Evolutionary conservation across 2,888 invertebrate species (phyloP).

Genomic region (Antheraea assamensis): DNA sequence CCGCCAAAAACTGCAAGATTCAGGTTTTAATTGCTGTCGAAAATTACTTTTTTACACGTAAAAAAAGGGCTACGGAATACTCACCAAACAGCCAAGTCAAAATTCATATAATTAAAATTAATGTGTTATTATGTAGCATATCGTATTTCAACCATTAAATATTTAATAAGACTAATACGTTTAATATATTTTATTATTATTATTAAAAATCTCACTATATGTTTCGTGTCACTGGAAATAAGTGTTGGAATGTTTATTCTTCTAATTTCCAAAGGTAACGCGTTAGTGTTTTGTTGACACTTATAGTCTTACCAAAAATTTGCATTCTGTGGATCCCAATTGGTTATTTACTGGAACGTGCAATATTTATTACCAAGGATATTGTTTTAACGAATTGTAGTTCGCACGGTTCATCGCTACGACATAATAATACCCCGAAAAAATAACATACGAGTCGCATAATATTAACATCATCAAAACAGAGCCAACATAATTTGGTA

Average conservation of each 20-base stretch:
- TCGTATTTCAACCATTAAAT: slow-evolving; percentile 9
- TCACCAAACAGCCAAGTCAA: not conserved
- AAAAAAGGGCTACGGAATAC: not conserved
- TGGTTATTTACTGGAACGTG: no score
- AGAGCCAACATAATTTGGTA: no score
- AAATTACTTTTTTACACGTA: not conserved
- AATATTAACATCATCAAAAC: no score
- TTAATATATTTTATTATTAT: not conserved
- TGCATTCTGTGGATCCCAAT: no score
- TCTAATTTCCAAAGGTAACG: not conserved
- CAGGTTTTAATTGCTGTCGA: not conserved
- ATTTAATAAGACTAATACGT: not conserved
- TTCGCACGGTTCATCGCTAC: not conserved
- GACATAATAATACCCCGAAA: not conserved
- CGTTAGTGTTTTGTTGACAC: not conserved
- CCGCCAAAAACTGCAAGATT: no score
- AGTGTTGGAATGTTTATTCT: not conserved
- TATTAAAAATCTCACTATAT: slow-evolving; percentile 19
- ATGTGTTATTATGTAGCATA: not conserved
- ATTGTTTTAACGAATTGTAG: not conserved
- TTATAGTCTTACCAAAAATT: not conserved
- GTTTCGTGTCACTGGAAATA: slow-evolving; percentile 11
- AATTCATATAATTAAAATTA: not conserved
- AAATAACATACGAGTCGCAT: no score
- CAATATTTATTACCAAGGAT: not conserved